Percentiles rank a stretch among this genome's conserved stretches.
These are phyloP conservation scores for Dipodomys ordii DNA, from an alignment of 2,113 vertebrate species.

Conservation along the genomic window DNA sequence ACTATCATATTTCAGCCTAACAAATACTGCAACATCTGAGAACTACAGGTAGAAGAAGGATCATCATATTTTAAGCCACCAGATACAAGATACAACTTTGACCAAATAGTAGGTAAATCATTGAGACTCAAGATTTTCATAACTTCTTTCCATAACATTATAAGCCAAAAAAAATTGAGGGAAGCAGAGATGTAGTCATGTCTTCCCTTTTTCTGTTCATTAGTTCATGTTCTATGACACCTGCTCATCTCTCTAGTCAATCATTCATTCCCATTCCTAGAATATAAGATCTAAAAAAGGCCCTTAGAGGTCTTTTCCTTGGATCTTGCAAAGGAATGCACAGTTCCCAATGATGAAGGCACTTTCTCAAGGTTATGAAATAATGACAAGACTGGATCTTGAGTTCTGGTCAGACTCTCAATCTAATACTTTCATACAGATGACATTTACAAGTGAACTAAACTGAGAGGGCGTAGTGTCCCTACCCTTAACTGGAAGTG, in stretches of 20 bases:
- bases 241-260: not conserved
- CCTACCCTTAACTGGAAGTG: not conserved
- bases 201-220: not conserved
- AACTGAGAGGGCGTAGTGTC: not conserved
- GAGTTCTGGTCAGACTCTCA: not conserved
- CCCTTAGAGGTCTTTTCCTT: not conserved
- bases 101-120: not conserved
- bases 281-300: not conserved
- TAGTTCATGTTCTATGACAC: not conserved
- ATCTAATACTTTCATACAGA: not conserved
- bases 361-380: constrained; percentile 12
- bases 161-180: not conserved
- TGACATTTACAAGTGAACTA: not conserved
- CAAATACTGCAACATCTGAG: not conserved
- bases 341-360: not conserved
- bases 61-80: not conserved
- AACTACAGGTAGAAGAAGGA: not conserved
- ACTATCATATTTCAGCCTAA: not conserved
- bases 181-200: not conserved
- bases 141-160: constrained; percentile 18
- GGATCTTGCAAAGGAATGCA: not conserved
- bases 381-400: not conserved
- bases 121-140: not conserved
- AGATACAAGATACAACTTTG: not conserved
- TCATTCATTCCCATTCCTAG: not conserved